Evolutionary conservation across 2,888 invertebrate genomes (phyloP).

Genomic region (Heliconius cydno): DNA sequence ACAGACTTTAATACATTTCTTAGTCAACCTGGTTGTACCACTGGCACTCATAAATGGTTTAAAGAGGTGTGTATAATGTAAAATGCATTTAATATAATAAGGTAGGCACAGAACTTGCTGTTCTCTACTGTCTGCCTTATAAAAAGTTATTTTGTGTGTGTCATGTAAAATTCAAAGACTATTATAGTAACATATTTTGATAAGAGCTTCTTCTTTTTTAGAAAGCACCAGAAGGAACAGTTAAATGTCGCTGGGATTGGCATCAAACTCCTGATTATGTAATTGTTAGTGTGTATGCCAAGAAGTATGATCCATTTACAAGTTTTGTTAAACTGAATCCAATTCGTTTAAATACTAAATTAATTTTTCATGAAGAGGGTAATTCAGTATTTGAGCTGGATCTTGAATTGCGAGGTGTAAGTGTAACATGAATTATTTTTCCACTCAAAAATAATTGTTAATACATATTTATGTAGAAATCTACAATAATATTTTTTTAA

Average conservation of each 20-base stretch:
- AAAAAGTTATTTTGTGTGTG: too few relatives aligned
- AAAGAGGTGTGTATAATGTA: constrained; percentile 82
- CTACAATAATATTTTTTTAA: neutral
- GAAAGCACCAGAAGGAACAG: constrained; percentile 80
- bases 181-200: neutral
- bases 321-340: constrained; percentile 93
- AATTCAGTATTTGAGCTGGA: constrained; percentile 89
- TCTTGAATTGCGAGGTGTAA: constrained; percentile 92
- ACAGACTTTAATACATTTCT: constrained; percentile 97
- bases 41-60: constrained; percentile 94
- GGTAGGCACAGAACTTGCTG: too few relatives aligned
- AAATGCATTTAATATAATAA: neutral
- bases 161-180: neutral
- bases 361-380: constrained; percentile 90
- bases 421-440: constrained; percentile 44
- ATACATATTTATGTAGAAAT: neutral
- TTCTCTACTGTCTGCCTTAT: too few relatives aligned
- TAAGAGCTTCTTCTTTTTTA: constrained; percentile 55
- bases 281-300: constrained; percentile 94
- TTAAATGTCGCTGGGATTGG: constrained; percentile 95
- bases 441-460: too few relatives aligned
- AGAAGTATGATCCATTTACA: constrained; percentile 91
- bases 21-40: constrained; percentile 94
- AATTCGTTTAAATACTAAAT: constrained; percentile 88
- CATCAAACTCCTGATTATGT: constrained; percentile 95